phyloP scores from a whole-genome alignment of 2,113 vertebrate genomes.

The Macaca nemestrina region DNA sequence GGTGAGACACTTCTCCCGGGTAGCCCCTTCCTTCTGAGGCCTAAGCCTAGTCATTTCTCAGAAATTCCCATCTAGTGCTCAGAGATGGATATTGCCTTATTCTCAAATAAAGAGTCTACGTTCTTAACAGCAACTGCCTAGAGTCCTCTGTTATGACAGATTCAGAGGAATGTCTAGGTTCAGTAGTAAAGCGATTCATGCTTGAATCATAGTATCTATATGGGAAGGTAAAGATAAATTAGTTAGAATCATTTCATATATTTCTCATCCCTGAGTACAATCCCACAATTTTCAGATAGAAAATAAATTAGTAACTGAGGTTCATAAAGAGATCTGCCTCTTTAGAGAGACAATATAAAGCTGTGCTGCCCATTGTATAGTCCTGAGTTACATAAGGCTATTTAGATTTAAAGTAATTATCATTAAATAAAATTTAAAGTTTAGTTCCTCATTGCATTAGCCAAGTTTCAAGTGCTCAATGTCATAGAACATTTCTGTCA shows the following conservation, averaged over 20 bases:
- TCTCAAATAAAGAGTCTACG: neutral
- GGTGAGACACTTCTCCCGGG: neutral
- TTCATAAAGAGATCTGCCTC: neutral
- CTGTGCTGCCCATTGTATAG: neutral
- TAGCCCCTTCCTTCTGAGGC: neutral
- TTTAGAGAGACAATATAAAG: neutral
- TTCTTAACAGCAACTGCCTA: neutral
- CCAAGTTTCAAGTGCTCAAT: neutral
- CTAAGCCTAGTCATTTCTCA: neutral
- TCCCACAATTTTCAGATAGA: neutral
- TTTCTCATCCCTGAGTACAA: neutral
- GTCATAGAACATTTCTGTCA: neutral
- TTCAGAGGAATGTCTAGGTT: neutral
- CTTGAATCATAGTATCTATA: neutral
- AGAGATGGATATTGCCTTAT: neutral
- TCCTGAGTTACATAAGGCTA: neutral
- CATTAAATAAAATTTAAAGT: neutral
- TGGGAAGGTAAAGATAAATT: neutral
- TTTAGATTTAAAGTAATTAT: slow-evolving; percentile 1
- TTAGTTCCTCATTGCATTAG: neutral
- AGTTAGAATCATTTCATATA: neutral
- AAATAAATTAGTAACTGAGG: neutral
- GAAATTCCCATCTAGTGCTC: neutral
- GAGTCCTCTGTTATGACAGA: neutral
- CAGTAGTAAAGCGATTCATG: neutral